Percentiles rank a stretch among this genome's conserved stretches.
Conservation (phyloP, 2,888 invertebrate genomes). For the Gerris lacustris region DNA sequence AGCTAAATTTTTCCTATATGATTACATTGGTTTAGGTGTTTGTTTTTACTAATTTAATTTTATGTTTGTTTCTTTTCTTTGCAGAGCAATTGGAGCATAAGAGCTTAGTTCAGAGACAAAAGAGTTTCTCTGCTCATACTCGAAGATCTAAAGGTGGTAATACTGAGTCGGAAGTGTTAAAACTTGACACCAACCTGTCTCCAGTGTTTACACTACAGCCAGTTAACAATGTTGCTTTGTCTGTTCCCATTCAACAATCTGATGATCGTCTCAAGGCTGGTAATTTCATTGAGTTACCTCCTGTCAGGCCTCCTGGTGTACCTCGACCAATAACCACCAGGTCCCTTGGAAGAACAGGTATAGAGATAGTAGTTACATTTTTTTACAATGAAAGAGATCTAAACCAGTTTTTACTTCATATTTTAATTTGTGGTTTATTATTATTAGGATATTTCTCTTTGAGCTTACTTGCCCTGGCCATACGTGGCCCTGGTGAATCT, state of each 20-base stretch:
- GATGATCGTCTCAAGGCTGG: background rate
- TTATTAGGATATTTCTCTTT: too few relatives aligned
- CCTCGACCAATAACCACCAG: slow-evolving; percentile 20
- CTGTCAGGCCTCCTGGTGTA: background rate
- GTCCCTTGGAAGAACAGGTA: slow-evolving; percentile 20
- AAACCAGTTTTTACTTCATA: too few relatives aligned
- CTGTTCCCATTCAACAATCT: background rate
- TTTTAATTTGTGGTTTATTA: too few relatives aligned
- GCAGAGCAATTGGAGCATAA: background rate
- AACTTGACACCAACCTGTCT: background rate
- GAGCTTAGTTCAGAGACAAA: background rate
- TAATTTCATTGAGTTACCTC: slow-evolving; percentile 5
- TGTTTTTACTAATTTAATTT: background rate
- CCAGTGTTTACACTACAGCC: too few relatives aligned
- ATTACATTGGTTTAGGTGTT: too few relatives aligned
- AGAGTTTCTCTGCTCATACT: background rate
- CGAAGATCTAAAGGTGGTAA: background rate
- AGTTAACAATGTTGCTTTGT: background rate
- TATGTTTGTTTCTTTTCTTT: background rate
- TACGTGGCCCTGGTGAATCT: too few relatives aligned
- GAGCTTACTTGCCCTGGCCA: too few relatives aligned
- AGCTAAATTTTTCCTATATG: too few relatives aligned
- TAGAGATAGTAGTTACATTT: background rate
- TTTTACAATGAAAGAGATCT: too few relatives aligned
- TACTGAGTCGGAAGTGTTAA: background rate